phyloP scores from a whole-genome alignment of 2,888 invertebrate genomes.

The Agrotis clavis region DNA sequence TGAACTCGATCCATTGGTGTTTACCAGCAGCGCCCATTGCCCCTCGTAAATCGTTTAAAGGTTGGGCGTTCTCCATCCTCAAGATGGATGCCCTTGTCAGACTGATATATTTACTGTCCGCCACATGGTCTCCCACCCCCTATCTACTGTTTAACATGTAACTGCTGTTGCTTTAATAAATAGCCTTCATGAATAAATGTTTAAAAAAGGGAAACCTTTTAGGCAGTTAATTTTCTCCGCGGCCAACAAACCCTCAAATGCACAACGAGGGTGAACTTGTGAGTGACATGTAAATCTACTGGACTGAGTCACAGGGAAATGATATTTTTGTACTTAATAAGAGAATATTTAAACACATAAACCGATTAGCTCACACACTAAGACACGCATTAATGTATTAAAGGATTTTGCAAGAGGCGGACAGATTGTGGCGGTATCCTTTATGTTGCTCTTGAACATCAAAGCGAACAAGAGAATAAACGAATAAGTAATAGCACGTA shows the following conservation, averaged over 20 bases:
- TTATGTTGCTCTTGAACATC: conserved; percentile 55
- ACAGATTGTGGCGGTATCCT: conserved; percentile 34
- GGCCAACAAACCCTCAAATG: conserved; percentile 54
- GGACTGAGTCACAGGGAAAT: conserved; percentile 27
- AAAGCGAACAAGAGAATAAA: conserved; percentile 64
- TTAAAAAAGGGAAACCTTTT: conserved; percentile 69
- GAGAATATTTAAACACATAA: conserved; percentile 14
- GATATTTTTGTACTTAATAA: conserved; percentile 31
- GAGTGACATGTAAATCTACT: conserved; percentile 60
- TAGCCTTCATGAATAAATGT: conserved; percentile 75
- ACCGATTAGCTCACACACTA: conserved; percentile 32
- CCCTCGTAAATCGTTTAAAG: conserved; percentile 90
- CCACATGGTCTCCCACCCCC: conserved; percentile 78
- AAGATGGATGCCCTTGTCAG: conserved; percentile 89
- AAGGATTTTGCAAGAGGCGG: conserved; percentile 17
- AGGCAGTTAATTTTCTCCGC: conserved; percentile 61
- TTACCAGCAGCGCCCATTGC: conserved; percentile 81
- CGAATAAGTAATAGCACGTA: conserved; percentile 67
- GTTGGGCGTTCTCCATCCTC: conserved; percentile 88
- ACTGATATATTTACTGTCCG: conserved; percentile 89
- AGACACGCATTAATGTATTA: conserved; percentile 27
- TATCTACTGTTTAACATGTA: conserved; percentile 81
- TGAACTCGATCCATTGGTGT: conserved; percentile 78
- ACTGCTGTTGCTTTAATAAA: conserved; percentile 79
- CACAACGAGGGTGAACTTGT: conserved; percentile 61